Base-by-base conservation (phyloP, 2,888 invertebrate genomes). In the Julus scanicus region DNA sequence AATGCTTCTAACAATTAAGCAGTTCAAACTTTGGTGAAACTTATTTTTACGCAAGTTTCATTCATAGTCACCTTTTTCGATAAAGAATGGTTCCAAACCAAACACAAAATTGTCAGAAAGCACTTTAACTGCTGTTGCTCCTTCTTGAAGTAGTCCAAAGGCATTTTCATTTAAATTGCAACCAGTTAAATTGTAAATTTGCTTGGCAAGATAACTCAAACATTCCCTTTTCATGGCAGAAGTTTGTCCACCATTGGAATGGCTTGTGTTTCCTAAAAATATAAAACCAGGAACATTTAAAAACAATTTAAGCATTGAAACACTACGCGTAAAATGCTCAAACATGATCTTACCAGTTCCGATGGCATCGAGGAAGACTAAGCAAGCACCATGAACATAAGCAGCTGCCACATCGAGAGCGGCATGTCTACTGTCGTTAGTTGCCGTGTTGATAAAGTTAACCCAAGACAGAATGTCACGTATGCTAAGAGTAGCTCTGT, bases 381-480 rank as follows among this genome's bases (percentile, higher is more conserved):
- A 94, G 92, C 95, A 96, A 84, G 97, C 97, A 1, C 99, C 99
- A 91, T 98, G 98, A 40, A 97, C 94, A 90, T 96, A 97, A 6
- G 89, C 89, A 20, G 87, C 9, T 2, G 49, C 53, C 2, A 88
- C 86, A 13, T 86, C 80, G n/a, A 87, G 17, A 4, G 13, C 20
- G 8, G 39, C 1, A n/a, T 39, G 11, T 13, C n/a, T 90, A 44
- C 57, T 84, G 17, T 89, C 90, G 48, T 90, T 87, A 6, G 90
- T 88, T 5, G 89, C 89, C 15, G 92, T 92, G 91, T 98, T 97
- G 89, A 99, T 95, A 91, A 98, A 99, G 90, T 95, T 93, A 0
- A 97, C 96, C 99, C 99, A 99, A 0, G 97, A 96, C 40, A 99
- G 93, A 89, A 98, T 94, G 92, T 99, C 99, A 90, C 99, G 94